Base-by-base conservation (phyloP, 1,140 invertebrate genomes). In the Andricus grossulariae region DNA sequence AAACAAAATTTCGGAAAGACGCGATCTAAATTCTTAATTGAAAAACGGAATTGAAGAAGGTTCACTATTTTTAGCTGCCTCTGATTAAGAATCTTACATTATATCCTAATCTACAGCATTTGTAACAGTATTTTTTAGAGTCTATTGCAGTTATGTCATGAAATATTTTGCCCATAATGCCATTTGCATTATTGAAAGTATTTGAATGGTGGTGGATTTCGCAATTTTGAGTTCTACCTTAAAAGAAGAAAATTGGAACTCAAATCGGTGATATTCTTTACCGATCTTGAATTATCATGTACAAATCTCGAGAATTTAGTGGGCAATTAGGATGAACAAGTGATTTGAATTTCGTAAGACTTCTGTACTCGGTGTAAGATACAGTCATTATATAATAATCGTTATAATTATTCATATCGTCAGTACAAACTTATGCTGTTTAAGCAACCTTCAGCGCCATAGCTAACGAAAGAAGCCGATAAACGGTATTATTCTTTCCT, bases 311-410 rank as follows among this genome's bases (percentile, higher is more conserved):
- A 54, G 18, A 54, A 66, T 45, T 7, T 25, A n/a, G 60, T n/a
- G 60, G 13, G 39, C 10, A 11, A 39, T 25, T 66, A 39, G 60
- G 5, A 45, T 39, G 60, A 66, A 45, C 60, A 66, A 45, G 60
- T 66, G 60, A 66, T 45, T 66, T 66, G 60, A 66, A 66, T 66
- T 66, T 66, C 60, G 60, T 39, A 39, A 66, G 60, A 66, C 45
- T 66, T 66, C 16, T n/a, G 25, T n/a, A 66, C 7, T 32, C 25
- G 25, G 25, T 66, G 39, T 13, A 39, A 39, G 13, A 66, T 21
- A n/a, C n/a, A 66, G 57, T 32, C 55, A 60, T 4, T 60, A 66
- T 66, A 66, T 32, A 16, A 39, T 66, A 32, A 39, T 15, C 32
- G 16, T 32, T 39, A 55, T 55, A 32, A 66, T 66, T 66, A 32